Percentiles rank a stretch among this genome's conserved stretches.
Evolutionary conservation across 37 sponge, comb jelly and placozoan genomes (phyloP).

Genomic region (Chondrilla cf. caribensis): DNA sequence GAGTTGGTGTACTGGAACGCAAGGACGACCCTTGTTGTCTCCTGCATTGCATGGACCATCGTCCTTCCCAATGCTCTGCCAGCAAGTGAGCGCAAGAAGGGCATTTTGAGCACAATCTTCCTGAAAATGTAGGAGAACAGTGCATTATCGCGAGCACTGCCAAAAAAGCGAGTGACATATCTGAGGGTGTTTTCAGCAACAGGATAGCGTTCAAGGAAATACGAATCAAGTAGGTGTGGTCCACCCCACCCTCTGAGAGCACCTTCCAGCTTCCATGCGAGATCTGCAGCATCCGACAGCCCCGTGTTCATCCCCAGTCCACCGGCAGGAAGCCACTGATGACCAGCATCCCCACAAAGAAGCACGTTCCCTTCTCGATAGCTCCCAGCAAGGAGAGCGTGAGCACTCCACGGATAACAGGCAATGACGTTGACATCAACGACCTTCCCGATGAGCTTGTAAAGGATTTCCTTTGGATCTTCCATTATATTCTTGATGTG

Average conservation of each 20-base stretch:
- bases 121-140: neutral
- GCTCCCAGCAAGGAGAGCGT: slow-evolving; percentile 53
- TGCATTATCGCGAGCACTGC: neutral
- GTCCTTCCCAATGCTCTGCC: slow-evolving; percentile 1
- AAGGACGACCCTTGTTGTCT: slow-evolving; percentile 29
- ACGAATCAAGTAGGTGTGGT: slow-evolving; percentile 55
- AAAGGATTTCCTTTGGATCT: slow-evolving; percentile 9
- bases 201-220: slow-evolving; percentile 46
- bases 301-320: slow-evolving; percentile 84
- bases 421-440: slow-evolving; percentile 32
- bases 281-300: slow-evolving; percentile 54
- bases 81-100: neutral
- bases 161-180: slow-evolving; percentile 19
- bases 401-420: slow-evolving; percentile 52
- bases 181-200: slow-evolving; percentile 39
- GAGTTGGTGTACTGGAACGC: slow-evolving; percentile 67
- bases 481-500: slow-evolving; percentile 28
- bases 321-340: slow-evolving; percentile 81
- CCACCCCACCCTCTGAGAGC: slow-evolving; percentile 70
- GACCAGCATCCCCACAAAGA: slow-evolving; percentile 76
- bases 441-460: slow-evolving; percentile 30
- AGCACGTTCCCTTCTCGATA: slow-evolving; percentile 61
- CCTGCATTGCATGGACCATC: neutral
- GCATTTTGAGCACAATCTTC: neutral
- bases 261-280: slow-evolving; percentile 79